Conservation (phyloP, 2,888 invertebrate species). For the Calephelis perditalis region DNA sequence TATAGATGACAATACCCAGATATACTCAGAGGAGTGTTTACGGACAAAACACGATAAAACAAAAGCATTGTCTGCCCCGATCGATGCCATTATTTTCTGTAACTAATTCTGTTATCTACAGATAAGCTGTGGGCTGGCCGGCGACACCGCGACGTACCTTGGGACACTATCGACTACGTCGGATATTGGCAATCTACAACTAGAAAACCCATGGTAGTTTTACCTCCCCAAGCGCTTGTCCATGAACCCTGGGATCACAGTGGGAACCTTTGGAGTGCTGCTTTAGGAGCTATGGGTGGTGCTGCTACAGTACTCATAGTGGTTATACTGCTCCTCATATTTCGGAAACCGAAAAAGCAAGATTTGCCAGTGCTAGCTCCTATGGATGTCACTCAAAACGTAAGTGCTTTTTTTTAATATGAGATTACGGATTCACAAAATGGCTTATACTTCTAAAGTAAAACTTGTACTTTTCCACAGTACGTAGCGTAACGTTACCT, state of each 20-base stretch:
- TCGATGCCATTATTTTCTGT: constrained; percentile 35
- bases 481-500: no score
- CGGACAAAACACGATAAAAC: neutral
- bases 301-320: constrained; percentile 59
- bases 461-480: no score
- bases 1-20: no score
- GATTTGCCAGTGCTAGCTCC: constrained; percentile 54
- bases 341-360: constrained; percentile 50
- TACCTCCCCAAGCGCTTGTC: constrained; percentile 40
- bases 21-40: no score
- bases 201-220: constrained; percentile 13
- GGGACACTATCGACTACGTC: constrained; percentile 40
- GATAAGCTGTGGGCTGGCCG: constrained; percentile 65
- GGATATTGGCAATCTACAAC: constrained; percentile 28
- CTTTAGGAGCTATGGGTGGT: constrained; percentile 57
- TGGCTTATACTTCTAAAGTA: neutral
- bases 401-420: constrained; percentile 40
- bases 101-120: constrained; percentile 67
- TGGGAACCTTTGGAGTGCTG: constrained; percentile 58
- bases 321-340: constrained; percentile 51
- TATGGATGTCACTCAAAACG: constrained; percentile 59
- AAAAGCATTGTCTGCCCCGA: constrained; percentile 3
- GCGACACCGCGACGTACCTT: constrained; percentile 45
- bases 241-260: constrained; percentile 35
- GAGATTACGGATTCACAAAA: constrained; percentile 15